A percentile compares a stretch with the other conserved stretches of the same genome.
These are phyloP conservation scores for Sparidentex hasta DNA, from an alignment of 2,797 vertebrate species.

Conservation along the genomic window DNA sequence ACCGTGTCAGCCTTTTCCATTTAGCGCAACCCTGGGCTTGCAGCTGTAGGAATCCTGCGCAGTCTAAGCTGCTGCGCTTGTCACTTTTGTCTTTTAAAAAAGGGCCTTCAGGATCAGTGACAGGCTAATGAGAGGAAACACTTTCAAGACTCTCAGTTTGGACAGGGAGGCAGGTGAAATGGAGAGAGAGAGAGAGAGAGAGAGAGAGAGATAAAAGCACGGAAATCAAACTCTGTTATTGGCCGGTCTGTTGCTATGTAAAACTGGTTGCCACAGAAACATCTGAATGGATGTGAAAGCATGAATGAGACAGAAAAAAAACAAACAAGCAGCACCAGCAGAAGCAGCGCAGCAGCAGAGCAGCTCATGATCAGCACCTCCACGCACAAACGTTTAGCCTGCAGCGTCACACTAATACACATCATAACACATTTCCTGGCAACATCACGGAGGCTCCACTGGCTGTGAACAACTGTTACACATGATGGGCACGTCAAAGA, in stretches of 20 bases:
- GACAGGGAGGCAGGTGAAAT: slow-evolving; percentile 43
- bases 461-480: slow-evolving; percentile 11
- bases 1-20: slow-evolving; percentile 26
- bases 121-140: slow-evolving; percentile 6
- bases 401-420: slow-evolving; percentile 15
- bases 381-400: slow-evolving; percentile 45
- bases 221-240: slow-evolving; percentile 45
- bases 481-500: slow-evolving; percentile 13
- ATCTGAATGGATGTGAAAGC: slow-evolving; percentile 73
- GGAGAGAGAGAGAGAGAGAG: not conserved
- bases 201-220: slow-evolving; percentile 44
- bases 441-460: slow-evolving; percentile 32
- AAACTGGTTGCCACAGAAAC: slow-evolving; percentile 84
- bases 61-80: slow-evolving; percentile 7
- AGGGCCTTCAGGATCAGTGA: slow-evolving; percentile 10
- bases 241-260: slow-evolving; percentile 78
- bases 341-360: not conserved
- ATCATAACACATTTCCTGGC: slow-evolving; percentile 48
- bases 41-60: not conserved
- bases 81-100: slow-evolving; percentile 5
- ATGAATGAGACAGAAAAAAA: slow-evolving; percentile 63
- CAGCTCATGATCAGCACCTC: slow-evolving; percentile 40
- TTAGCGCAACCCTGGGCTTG: not conserved
- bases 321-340: slow-evolving; percentile 1
- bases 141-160: slow-evolving; percentile 18